Evolutionary conservation across 2,888 invertebrate genomes (phyloP).

Genomic region (Amiota minor): DNA sequence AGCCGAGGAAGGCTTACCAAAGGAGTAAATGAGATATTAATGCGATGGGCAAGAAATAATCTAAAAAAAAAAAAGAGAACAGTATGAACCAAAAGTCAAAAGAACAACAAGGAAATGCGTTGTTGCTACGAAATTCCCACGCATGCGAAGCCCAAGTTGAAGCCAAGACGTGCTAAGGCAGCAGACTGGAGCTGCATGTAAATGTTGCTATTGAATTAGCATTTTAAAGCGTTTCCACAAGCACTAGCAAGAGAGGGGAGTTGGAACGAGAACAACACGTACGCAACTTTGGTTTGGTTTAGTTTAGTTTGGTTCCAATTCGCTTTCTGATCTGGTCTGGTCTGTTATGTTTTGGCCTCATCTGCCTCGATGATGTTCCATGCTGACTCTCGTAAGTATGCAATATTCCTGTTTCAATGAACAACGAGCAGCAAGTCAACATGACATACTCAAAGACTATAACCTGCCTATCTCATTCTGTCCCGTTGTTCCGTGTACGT

Average conservation of each 20-base stretch:
- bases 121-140: constrained; percentile 17
- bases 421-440: not conserved
- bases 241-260: not conserved
- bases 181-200: not conserved
- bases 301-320: too few species aligned
- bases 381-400: constrained; percentile 24
- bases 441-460: not conserved
- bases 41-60: constrained; percentile 4
- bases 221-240: constrained; percentile 7
- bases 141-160: not conserved
- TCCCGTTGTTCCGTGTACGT: not conserved
- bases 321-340: too few species aligned
- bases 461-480: not conserved
- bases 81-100: not conserved
- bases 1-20: not conserved
- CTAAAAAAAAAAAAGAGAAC: not conserved
- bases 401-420: constrained; percentile 23
- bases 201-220: constrained; percentile 6
- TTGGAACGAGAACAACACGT: not conserved
- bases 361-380: not conserved
- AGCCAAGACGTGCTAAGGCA: not conserved
- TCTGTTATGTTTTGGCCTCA: not conserved
- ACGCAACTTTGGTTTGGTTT: too few species aligned
- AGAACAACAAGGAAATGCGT: not conserved
- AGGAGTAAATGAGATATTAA: constrained; percentile 21